Percentiles rank a stretch among this genome's conserved stretches.
phyloP scores from a whole-genome alignment of 2,888 invertebrate species.

The Meta bourneti region DNA sequence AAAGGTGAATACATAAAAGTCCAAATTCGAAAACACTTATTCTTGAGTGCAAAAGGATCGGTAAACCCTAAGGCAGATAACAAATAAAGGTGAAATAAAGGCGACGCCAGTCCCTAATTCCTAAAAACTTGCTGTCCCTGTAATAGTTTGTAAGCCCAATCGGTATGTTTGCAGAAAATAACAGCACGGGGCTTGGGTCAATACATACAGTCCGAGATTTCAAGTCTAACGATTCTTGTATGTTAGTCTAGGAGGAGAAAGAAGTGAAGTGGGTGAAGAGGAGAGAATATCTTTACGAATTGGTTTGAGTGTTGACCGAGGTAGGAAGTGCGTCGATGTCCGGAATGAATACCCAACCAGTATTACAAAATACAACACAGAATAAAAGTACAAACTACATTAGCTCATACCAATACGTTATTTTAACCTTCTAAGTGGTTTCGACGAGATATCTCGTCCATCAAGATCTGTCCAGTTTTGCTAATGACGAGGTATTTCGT shows the following conservation, averaged over 20 bases:
- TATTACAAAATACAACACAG: no score
- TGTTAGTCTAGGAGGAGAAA: not conserved
- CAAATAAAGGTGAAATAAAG: not conserved
- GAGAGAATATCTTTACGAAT: slow-evolving; percentile 30
- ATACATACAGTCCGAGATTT: slow-evolving; percentile 25
- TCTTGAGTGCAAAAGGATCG: slow-evolving; percentile 38
- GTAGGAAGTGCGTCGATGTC: slow-evolving; percentile 44
- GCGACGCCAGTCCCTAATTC: not conserved
- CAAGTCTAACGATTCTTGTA: slow-evolving; percentile 57
- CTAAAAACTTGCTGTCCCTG: not conserved
- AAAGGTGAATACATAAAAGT: not conserved
- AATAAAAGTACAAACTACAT: no score
- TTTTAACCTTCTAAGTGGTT: no score
- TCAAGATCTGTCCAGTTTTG: no score
- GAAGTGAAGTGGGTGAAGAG: not conserved
- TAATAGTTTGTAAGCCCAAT: slow-evolving; percentile 35
- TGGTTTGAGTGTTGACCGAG: slow-evolving; percentile 52
- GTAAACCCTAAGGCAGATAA: slow-evolving; percentile 27
- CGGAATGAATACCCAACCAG: no score
- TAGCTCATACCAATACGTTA: no score
- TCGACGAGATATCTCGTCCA: no score
- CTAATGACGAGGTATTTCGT: no score
- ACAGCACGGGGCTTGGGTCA: slow-evolving; percentile 36
- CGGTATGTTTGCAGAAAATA: slow-evolving; percentile 3
- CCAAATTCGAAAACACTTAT: slow-evolving; percentile 20